Evolutionary conservation across 2,888 invertebrate species (phyloP).

Genomic region (Papilio protenor): DNA sequence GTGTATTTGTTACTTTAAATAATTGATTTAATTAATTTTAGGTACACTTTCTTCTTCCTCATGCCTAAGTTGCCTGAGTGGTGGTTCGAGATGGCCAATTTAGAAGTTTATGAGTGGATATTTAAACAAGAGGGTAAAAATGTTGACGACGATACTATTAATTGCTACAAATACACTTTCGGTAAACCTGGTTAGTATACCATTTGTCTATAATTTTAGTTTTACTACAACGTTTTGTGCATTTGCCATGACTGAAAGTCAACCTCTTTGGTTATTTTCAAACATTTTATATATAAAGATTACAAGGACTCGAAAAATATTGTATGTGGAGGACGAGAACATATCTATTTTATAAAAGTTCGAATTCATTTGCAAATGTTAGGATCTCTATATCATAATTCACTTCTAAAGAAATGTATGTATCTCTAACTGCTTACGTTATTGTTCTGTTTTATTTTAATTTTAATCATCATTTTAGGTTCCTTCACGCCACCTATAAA

Average conservation of each 20-base stretch:
- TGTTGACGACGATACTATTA: conserved; percentile 77
- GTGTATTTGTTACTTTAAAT: too few relatives aligned
- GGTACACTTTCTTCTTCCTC: conserved; percentile 85
- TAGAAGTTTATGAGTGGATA: conserved; percentile 63
- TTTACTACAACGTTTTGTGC: too few relatives aligned
- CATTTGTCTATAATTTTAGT: too few relatives aligned
- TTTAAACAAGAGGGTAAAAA: conserved; percentile 65
- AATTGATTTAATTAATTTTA: conserved; percentile 55
- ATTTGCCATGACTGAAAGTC: too few relatives aligned
- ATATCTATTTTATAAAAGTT: too few relatives aligned
- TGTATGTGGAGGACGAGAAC: too few relatives aligned
- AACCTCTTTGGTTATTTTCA: too few relatives aligned
- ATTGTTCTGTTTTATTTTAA: neutral
- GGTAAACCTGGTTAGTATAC: conserved; percentile 77
- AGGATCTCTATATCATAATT: too few relatives aligned
- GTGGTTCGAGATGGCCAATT: conserved; percentile 70
- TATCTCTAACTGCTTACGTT: neutral
- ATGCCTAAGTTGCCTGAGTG: conserved; percentile 83
- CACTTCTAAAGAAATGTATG: too few relatives aligned
- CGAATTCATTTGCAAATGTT: too few relatives aligned
- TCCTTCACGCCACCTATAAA: conserved; percentile 83
- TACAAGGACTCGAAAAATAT: too few relatives aligned
- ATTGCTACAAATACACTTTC: conserved; percentile 85
- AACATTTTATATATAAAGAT: too few relatives aligned
- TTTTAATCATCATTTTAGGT: conserved; percentile 62